phyloP scores from a whole-genome alignment of 37 sponge, comb jelly and placozoan species.

The Haliclona indistincta region DNA sequence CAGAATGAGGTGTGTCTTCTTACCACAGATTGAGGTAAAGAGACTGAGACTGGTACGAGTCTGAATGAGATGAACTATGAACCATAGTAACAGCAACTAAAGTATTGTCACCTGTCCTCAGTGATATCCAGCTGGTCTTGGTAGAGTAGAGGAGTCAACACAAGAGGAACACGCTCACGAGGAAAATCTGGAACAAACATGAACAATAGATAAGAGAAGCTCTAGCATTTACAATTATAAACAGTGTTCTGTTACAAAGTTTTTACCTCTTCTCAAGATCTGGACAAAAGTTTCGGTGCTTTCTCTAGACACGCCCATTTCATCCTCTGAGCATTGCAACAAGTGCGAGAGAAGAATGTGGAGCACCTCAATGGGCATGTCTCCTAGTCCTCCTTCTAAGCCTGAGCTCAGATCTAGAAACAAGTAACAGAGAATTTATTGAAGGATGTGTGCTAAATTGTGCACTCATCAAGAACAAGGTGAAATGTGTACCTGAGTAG shows the following conservation, averaged over 20 bases:
- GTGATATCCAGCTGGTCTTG: conserved; percentile 78
- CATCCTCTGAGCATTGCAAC: conserved; percentile 56
- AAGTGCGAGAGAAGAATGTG: conserved; percentile 77
- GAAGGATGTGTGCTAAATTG: not conserved
- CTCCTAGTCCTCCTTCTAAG: conserved; percentile 76
- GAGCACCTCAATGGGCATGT: conserved; percentile 80
- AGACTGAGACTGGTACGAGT: conserved; percentile 52
- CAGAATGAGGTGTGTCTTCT: no score
- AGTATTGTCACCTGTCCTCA: conserved; percentile 55
- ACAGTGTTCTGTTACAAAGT: not conserved
- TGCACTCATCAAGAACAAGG: no score
- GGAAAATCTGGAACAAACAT: conserved; percentile 71
- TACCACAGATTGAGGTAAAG: conserved; percentile 63
- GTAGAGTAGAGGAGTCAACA: conserved; percentile 79
- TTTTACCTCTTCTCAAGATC: conserved; percentile 63
- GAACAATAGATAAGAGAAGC: no score
- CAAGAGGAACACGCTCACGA: conserved; percentile 83
- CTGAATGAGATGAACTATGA: no score
- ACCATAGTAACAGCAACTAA: no score
- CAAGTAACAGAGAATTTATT: not conserved
- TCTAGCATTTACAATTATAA: not conserved
- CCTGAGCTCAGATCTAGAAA: conserved; percentile 61
- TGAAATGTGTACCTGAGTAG: conserved; percentile 67
- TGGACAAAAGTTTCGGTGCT: conserved; percentile 68
- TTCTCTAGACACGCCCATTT: conserved; percentile 51